phyloP scores from a whole-genome alignment of 2,113 vertebrate genomes.

The Esox niger region DNA sequence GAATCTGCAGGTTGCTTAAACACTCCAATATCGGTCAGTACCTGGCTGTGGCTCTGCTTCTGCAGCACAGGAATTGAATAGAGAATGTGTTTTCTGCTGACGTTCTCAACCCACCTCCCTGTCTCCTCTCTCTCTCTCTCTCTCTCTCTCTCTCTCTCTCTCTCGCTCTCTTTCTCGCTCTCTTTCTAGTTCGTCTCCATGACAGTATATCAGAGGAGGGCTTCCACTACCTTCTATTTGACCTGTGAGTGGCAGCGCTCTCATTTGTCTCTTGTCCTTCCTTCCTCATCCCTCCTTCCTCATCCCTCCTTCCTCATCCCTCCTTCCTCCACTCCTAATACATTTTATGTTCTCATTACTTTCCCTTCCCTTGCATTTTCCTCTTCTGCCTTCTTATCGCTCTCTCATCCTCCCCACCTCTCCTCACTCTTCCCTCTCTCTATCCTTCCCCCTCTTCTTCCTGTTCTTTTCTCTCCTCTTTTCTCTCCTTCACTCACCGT shows the following conservation, averaged over 20 bases:
- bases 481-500: slow-evolving; percentile 12
- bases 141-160: neutral
- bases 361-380: neutral
- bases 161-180: neutral
- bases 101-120: neutral
- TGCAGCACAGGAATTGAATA: neutral
- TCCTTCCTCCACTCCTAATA: neutral
- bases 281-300: slow-evolving; percentile 20
- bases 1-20: slow-evolving; percentile 93
- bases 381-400: slow-evolving; percentile 27
- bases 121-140: neutral
- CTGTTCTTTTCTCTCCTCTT: neutral
- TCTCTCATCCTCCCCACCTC: neutral
- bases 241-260: slow-evolving; percentile 82
- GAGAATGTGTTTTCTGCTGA: neutral
- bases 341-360: too few species aligned
- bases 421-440: neutral
- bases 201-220: slow-evolving; percentile 96
- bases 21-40: slow-evolving; percentile 94
- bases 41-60: neutral
- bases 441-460: slow-evolving; percentile 14
- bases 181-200: slow-evolving; percentile 86
- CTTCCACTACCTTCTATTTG: slow-evolving; percentile 95
- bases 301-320: slow-evolving; percentile 11
- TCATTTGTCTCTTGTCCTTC: neutral